Percentiles rank a stretch among this genome's conserved stretches.
phyloP scores from a whole-genome alignment of 2,113 vertebrate species.

The Copsychus sechellarum region DNA sequence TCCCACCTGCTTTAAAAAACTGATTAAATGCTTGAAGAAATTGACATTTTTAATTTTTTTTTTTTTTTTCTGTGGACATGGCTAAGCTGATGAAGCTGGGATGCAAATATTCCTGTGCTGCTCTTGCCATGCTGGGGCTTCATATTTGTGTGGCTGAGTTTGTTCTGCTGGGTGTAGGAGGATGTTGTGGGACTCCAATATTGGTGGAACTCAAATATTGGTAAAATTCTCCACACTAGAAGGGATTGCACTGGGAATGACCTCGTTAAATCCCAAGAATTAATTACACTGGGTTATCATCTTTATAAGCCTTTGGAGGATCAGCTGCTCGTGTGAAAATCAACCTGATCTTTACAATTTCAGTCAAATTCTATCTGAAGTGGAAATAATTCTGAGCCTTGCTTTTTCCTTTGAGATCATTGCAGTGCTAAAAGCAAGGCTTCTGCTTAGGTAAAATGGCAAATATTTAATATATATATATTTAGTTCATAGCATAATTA shows the following conservation, averaged over 20 bases:
- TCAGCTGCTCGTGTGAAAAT: not conserved
- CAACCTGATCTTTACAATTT: not conserved
- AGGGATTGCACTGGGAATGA: not conserved
- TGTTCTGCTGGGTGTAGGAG: not conserved
- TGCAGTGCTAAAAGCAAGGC: not conserved
- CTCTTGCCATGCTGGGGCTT: not conserved
- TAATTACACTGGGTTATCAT: not conserved
- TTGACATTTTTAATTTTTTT: too few relatives aligned
- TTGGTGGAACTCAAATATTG: rapidly evolving
- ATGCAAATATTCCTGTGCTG: not conserved
- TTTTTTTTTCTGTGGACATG: not conserved
- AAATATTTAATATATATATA: not conserved
- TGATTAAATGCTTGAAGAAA: not conserved
- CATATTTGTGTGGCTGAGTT: not conserved
- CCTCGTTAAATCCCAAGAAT: not conserved
- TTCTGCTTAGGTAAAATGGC: not conserved
- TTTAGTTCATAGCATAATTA: not conserved
- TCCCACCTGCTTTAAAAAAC: not conserved
- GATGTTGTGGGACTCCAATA: rapidly evolving
- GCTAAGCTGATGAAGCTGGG: not conserved
- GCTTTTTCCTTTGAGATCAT: not conserved
- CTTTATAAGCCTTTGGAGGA: not conserved
- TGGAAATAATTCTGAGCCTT: not conserved
- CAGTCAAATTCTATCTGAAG: not conserved
- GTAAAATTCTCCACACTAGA: not conserved